phyloP scores from a whole-genome alignment of 2,113 vertebrate genomes.

The Stomatorhinus ivindoensis region DNA sequence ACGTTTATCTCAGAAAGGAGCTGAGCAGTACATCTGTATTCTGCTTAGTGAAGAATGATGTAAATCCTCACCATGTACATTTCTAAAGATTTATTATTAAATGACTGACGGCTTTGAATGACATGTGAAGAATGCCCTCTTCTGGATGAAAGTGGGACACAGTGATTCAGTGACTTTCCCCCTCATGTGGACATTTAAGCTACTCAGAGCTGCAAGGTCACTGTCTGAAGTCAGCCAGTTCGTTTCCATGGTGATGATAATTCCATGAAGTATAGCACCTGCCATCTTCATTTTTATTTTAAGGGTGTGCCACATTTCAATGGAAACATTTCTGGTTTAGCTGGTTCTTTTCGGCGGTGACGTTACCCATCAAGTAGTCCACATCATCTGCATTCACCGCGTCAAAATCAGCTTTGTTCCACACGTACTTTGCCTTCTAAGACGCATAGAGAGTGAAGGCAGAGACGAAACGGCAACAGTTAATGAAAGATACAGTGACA shows the following conservation, averaged over 20 bases:
- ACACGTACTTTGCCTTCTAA: conserved; percentile 62
- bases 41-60: background rate
- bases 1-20: background rate
- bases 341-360: background rate
- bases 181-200: background rate
- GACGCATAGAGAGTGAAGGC: background rate
- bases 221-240: background rate
- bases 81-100: background rate
- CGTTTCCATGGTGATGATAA: background rate
- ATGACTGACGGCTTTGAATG: background rate
- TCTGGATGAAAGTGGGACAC: background rate
- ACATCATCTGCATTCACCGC: conserved; percentile 47
- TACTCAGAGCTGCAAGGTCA: background rate
- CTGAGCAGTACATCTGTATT: background rate
- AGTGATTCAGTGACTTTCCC: background rate
- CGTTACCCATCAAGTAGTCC: conserved; percentile 59
- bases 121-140: background rate
- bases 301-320: background rate
- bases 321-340: background rate
- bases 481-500: background rate
- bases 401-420: conserved; percentile 59
- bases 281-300: background rate
- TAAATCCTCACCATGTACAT: background rate
- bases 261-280: background rate
- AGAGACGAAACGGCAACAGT: background rate